These are phyloP conservation scores for Drosophila serrata DNA, from an alignment of 1,140 invertebrate genomes.

Conservation along the genomic window DNA sequence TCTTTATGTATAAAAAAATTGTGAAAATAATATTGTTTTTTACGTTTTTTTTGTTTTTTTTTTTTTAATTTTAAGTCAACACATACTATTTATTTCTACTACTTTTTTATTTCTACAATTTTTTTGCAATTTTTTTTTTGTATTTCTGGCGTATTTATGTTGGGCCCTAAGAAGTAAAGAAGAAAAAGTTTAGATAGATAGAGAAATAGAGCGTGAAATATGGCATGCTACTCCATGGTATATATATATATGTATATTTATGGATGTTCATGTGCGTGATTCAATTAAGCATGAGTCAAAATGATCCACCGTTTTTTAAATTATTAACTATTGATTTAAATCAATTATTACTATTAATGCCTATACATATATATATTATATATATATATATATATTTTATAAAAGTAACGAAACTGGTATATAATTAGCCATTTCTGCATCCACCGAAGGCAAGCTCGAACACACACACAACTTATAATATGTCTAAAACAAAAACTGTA, in stretches of 20 bases:
- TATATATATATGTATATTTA: constrained; percentile 22
- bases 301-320: constrained; percentile 84
- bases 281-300: constrained; percentile 75
- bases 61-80: constrained; percentile 2
- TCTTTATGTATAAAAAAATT: not conserved
- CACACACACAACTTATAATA: constrained; percentile 17
- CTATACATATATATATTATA: constrained; percentile 26
- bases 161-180: constrained; percentile 4
- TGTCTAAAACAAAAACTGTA: constrained; percentile 18
- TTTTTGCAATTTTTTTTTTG: not conserved
- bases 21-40: not conserved
- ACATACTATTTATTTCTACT: not conserved
- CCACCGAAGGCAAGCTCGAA: constrained; percentile 52
- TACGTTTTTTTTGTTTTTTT: constrained; percentile 1
- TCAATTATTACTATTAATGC: constrained; percentile 52
- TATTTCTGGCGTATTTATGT: constrained; percentile 1
- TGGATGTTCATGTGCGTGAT: constrained; percentile 63
- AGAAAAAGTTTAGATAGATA: constrained; percentile 5
- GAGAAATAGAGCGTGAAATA: constrained; percentile 17
- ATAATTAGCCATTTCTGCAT: constrained; percentile 38
- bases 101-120: not conserved
- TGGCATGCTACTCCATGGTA: constrained; percentile 14
- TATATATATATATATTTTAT: constrained; percentile 29
- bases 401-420: constrained; percentile 25
- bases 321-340: constrained; percentile 79